Conservation (phyloP, 1,140 invertebrate genomes). For the Drosophila parvula region DNA sequence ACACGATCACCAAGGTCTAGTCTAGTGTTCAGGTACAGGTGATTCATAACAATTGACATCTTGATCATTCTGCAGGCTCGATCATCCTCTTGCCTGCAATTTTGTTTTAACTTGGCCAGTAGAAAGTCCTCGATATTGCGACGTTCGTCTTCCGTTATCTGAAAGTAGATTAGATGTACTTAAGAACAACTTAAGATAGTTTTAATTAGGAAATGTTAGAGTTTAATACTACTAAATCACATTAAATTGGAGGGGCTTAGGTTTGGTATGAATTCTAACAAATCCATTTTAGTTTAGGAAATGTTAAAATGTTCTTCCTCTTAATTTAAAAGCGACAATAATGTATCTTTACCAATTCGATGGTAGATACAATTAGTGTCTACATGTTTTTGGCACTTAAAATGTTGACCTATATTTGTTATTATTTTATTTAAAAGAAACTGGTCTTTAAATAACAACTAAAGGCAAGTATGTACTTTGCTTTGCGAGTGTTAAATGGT, state of each 20-base stretch:
- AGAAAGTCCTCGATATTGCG: constrained; percentile 87
- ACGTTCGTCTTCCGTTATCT: constrained; percentile 74
- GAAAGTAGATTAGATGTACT: neutral
- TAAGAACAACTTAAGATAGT: neutral
- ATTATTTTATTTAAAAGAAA: neutral
- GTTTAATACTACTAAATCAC: neutral
- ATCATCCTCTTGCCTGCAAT: constrained; percentile 90
- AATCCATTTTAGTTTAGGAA: neutral
- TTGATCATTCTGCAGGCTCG: constrained; percentile 92
- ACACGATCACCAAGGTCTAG: constrained; percentile 90
- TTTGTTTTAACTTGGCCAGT: constrained; percentile 89
- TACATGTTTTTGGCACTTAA: neutral
- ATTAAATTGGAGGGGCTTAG: neutral
- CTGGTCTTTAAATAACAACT: neutral
- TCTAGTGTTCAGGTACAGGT: constrained; percentile 90
- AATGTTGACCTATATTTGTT: neutral
- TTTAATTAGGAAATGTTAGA: neutral
- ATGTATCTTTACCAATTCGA: neutral
- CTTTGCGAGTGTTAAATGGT: neutral
- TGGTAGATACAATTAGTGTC: too few species aligned
- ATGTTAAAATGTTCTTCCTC: neutral
- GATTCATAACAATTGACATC: constrained; percentile 91
- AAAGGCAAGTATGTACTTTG: neutral
- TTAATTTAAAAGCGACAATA: neutral
- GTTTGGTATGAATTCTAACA: too few species aligned